A percentile compares a stretch with the other conserved stretches of the same genome.
Conservation (phyloP, 1,140 invertebrate genomes). For the Bombyx mori region ASM3026992v2 NC_085123.1:6305001-6305500, state of each 20-base stretch:
- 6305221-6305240: background rate
- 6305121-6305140: conserved; percentile 30
- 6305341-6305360: no score
- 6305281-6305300: no score
- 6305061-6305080: conserved; percentile 19
- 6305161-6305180: background rate
- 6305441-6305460: background rate
- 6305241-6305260: no score
- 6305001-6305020: conserved; percentile 10
- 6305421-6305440: background rate
- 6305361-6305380: no score
- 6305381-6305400: no score
- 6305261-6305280: no score
- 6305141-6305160: conserved; percentile 13
- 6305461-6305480: background rate
- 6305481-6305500: background rate
- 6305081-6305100: conserved; percentile 27
- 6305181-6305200: background rate
- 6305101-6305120: conserved; percentile 25
- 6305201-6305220: background rate
- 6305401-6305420: background rate
- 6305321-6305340: no score
- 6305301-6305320: no score
- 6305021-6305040: conserved; percentile 23
- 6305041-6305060: conserved; percentile 25